phyloP scores from a whole-genome alignment of 2,888 invertebrate genomes.

The Liopterus haemorrhoidalis region DNA sequence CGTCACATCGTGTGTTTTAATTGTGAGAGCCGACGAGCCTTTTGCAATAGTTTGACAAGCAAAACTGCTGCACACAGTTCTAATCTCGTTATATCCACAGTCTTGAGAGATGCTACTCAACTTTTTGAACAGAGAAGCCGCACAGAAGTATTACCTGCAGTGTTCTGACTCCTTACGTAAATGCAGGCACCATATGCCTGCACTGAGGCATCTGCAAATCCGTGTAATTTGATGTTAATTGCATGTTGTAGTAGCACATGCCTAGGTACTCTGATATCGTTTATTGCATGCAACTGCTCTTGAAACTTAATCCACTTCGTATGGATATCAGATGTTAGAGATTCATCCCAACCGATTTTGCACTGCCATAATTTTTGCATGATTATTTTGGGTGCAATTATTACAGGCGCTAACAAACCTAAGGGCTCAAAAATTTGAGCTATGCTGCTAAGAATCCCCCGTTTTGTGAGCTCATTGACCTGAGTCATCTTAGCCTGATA shows the following conservation, averaged over 20 bases:
- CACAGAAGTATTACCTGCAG: slow-evolving; percentile 4
- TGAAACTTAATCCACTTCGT: slow-evolving; percentile 13
- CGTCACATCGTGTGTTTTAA: slow-evolving; percentile 12
- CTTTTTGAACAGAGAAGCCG: slow-evolving; percentile 28
- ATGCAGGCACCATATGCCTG: slow-evolving; percentile 29
- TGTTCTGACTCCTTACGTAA: slow-evolving; percentile 23
- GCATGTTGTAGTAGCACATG: background rate
- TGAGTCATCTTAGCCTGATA: background rate
- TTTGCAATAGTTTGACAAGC: slow-evolving; percentile 18
- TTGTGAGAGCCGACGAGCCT: slow-evolving; percentile 12
- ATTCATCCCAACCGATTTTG: slow-evolving; percentile 22
- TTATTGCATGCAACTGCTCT: too few species aligned
- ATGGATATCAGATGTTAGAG: slow-evolving; percentile 10
- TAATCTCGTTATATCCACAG: slow-evolving; percentile 25
- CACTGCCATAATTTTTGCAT: slow-evolving; percentile 20
- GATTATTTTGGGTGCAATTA: slow-evolving; percentile 15
- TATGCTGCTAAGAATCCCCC: slow-evolving; percentile 5
- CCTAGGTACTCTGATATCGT: slow-evolving; percentile 12
- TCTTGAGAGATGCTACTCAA: slow-evolving; percentile 29
- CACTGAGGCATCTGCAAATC: slow-evolving; percentile 29
- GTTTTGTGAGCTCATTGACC: slow-evolving; percentile 8
- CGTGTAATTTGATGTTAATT: slow-evolving; percentile 20
- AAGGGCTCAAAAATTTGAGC: slow-evolving; percentile 16
- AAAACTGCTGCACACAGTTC: slow-evolving; percentile 30
- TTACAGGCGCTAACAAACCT: slow-evolving; percentile 19